Evolutionary conservation across 2,113 vertebrate genomes (phyloP).

Genomic region (Tetraodon nigroviridis): DNA sequence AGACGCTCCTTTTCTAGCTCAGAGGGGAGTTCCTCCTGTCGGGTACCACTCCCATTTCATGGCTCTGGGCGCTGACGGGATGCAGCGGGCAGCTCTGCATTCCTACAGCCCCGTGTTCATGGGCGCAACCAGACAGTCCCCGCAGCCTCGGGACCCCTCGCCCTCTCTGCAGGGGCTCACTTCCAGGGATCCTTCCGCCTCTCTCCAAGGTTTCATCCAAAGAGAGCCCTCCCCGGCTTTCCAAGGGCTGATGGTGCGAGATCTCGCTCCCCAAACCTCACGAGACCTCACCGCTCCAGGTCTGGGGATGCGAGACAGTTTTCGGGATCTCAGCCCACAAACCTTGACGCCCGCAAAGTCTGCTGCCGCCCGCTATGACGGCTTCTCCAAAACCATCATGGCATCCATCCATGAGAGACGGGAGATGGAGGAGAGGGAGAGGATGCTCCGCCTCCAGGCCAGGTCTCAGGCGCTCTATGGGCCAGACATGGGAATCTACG

Average conservation of each 20-base stretch:
- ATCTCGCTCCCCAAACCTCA: slow-evolving; percentile 37
- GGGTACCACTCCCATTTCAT: slow-evolving; percentile 82
- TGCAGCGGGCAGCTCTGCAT: slow-evolving; percentile 67
- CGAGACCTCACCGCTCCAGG: slow-evolving; percentile 46
- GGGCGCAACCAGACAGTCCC: slow-evolving; percentile 61
- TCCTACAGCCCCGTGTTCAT: slow-evolving; percentile 84
- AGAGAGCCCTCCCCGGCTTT: slow-evolving; percentile 53
- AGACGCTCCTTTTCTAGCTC: slow-evolving; percentile 69
- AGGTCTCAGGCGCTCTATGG: slow-evolving; percentile 80
- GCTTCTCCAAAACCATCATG: slow-evolving; percentile 90
- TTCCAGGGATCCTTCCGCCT: slow-evolving; percentile 56
- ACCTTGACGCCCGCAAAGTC: slow-evolving; percentile 69
- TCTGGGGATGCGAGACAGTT: slow-evolving; percentile 39
- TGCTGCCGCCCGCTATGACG: slow-evolving; percentile 84
- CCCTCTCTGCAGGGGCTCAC: slow-evolving; percentile 55
- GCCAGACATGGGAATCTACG: slow-evolving; percentile 83
- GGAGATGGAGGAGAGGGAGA: slow-evolving; percentile 86
- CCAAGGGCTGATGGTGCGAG: slow-evolving; percentile 49
- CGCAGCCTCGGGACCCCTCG: slow-evolving; percentile 71
- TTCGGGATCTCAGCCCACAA: slow-evolving; percentile 42
- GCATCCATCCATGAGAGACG: slow-evolving; percentile 90
- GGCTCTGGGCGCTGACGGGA: slow-evolving; percentile 76
- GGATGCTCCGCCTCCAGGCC: slow-evolving; percentile 78
- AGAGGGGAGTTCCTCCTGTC: slow-evolving; percentile 68
- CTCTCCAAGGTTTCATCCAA: slow-evolving; percentile 55